Base-by-base conservation (phyloP, 1,140 invertebrate species). In the Lucilia sericata region DNA sequence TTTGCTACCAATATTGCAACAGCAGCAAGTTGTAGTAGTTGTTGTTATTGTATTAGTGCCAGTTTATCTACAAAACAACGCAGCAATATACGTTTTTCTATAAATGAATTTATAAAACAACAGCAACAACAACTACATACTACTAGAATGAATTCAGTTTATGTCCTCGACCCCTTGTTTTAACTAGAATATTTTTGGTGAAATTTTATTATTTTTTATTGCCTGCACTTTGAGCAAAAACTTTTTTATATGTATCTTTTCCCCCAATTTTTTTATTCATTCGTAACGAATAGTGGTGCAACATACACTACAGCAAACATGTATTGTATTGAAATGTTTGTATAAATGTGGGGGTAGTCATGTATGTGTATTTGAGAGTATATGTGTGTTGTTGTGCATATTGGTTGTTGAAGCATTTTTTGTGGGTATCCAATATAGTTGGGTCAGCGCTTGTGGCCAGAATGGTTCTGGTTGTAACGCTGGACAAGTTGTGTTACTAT, bases 381-480 rank as follows among this genome's bases (percentile, higher is more conserved):
- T 34, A 14, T 70, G 75, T 1, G 19, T 74, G 78, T 65, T 84
- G 25, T 78, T 49, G 76, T 80, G 47, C 17, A 49, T 80, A 42
- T 80, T 80, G 82, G 13, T 83, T 85, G 78, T 78, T 14, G 51
- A n/a, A 84, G 65, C 49, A 89, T 90, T 90, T 90, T 90, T 90
- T 88, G 89, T 86, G 89, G 89, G 87, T 88, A 88, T 90, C 89
- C 89, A 87, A 90, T 90, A 90, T 90, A 90, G 88, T 90, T 90
- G 89, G 89, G 89, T 90, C 89, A 90, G 88, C 87, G 89, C 89
- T 90, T 90, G 89, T 90, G 89, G 89, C 89, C 89, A 89, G 88
- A 90, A 89, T 88, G 88, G 89, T 90, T 90, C 89, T 90, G 89
- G 87, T 90, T 89, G 88, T 80, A 80, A 80, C 76, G 76, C 76